Conservation (phyloP, 2,888 invertebrate species). For the Podotricha telesiphe region DNA sequence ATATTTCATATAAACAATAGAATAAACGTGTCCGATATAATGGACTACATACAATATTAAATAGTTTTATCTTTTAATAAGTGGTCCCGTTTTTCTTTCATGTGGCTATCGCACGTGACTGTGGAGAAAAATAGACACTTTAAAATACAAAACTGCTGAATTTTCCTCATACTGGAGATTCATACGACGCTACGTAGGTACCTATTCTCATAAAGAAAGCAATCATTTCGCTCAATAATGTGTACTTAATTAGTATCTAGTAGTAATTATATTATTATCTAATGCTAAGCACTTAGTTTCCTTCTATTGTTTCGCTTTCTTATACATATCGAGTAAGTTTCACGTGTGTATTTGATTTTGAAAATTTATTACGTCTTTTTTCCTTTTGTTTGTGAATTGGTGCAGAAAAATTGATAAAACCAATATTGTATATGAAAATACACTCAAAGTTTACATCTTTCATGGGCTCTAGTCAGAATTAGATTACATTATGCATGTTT, state of each 20-base stretch:
- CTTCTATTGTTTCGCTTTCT: conserved; percentile 64
- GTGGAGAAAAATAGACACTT: neutral
- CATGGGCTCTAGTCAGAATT: too few relatives aligned
- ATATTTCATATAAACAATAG: conserved; percentile 41
- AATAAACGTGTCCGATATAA: conserved; percentile 37
- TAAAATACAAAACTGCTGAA: neutral
- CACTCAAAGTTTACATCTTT: too few relatives aligned
- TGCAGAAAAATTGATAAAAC: conserved; percentile 56
- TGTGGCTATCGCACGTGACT: conserved; percentile 14
- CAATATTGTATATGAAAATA: neutral
- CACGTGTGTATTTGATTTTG: conserved; percentile 29
- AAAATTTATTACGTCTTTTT: conserved; percentile 53
- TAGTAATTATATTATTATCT: conserved; percentile 50
- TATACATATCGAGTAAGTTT: conserved; percentile 40
- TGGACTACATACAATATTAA: conserved; percentile 64
- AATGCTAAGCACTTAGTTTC: conserved; percentile 59
- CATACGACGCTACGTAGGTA: conserved; percentile 33
- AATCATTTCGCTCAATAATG: neutral
- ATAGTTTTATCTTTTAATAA: conserved; percentile 63
- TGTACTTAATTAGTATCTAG: conserved; percentile 3
- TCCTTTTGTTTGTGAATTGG: conserved; percentile 59
- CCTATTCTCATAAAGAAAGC: conserved; percentile 27
- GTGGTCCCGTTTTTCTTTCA: conserved; percentile 46
- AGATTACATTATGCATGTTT: too few relatives aligned
- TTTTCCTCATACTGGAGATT: conserved; percentile 4